Conservation (phyloP, 2,888 invertebrate genomes). For the Cotesia congregata region DNA sequence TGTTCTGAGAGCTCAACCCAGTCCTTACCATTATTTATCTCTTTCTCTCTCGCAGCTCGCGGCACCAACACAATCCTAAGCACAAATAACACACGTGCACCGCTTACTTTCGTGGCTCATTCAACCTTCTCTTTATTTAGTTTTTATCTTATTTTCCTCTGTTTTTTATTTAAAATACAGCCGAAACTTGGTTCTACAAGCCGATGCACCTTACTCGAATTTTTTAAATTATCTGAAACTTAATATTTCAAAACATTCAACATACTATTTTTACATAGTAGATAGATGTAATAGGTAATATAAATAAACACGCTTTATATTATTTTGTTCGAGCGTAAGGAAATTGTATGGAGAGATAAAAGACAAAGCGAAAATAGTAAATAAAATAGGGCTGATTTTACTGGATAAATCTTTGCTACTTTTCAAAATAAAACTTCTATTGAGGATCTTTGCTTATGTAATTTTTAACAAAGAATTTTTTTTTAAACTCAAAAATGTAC, state of each 20-base stretch:
- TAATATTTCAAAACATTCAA: too few relatives aligned
- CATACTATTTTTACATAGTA: too few relatives aligned
- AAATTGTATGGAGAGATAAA: not conserved
- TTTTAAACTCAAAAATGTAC: too few relatives aligned
- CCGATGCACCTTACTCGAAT: not conserved
- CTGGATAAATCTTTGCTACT: too few relatives aligned
- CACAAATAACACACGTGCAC: not conserved
- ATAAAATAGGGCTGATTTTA: not conserved
- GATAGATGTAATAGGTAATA: too few relatives aligned
- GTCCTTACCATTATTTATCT: constrained; percentile 53
- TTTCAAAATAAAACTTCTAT: too few relatives aligned
- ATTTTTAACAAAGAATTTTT: too few relatives aligned
- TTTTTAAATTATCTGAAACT: not conserved
- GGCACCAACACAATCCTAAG: not conserved
- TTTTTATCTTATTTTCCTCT: constrained; percentile 18
- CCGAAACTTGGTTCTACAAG: not conserved
- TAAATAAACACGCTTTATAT: constrained; percentile 9
- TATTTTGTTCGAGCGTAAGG: constrained; percentile 34
- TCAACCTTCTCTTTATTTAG: constrained; percentile 14
- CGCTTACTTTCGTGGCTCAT: not conserved
- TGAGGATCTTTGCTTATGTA: too few relatives aligned
- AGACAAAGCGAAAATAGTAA: not conserved
- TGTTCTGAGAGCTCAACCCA: constrained; percentile 65
- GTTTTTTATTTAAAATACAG: not conserved
- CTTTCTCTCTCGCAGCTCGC: constrained; percentile 39